Evolutionary conservation across 2,888 invertebrate species (phyloP), one percentile per base, ranked within the genome.

Genomic region (Tuberolachnus salignus): DNA sequence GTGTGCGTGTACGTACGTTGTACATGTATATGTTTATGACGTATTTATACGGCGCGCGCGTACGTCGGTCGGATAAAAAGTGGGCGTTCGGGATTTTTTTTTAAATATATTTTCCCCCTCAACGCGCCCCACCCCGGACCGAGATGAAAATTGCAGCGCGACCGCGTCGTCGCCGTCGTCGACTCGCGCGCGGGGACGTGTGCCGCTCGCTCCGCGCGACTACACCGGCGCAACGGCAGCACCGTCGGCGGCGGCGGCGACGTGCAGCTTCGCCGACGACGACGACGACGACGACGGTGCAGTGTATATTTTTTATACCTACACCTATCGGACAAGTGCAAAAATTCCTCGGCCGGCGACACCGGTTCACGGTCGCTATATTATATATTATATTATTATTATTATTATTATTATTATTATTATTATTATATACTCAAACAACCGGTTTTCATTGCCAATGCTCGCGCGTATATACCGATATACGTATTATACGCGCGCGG

Each of bases 381-480:
- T 34, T 4, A 34, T 34, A 34, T 34, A 34, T 34, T 34, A n/a
- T 34, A 34, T 4, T 34, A 34, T 4, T 34, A 34, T 4, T 34
- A 34, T 4, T 6, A 6, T 34, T 34, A 34, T 4, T 34, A 34
- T 4, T 34, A 34, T 4, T 34, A 34, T 4, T 34, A 34, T 4
- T 34, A 34, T 4, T 34, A 34, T 4, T 6, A 6, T 34, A 34
- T 6, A 34, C 34, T 6, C 11, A 67, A 34, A 69, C 78, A 59
- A 78, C 78, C 78, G 78, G 78, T 78, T 78, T 78, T 69, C 69
- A 59, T 67, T 78, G 59, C 78, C 78, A 42, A 78, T 61, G 67
- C 67, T 23, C 46, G 6, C 67, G 42, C 46, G 6, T 26, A 44
- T 42, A 64, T 14, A 46, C 26, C 11, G 9, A 44, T n/a, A 9